A percentile compares a stretch with the other conserved stretches of the same genome.
These are phyloP conservation scores for Delphinapterus leucas DNA, from an alignment of 2,113 vertebrate genomes.

Conservation along the genomic window DNA sequence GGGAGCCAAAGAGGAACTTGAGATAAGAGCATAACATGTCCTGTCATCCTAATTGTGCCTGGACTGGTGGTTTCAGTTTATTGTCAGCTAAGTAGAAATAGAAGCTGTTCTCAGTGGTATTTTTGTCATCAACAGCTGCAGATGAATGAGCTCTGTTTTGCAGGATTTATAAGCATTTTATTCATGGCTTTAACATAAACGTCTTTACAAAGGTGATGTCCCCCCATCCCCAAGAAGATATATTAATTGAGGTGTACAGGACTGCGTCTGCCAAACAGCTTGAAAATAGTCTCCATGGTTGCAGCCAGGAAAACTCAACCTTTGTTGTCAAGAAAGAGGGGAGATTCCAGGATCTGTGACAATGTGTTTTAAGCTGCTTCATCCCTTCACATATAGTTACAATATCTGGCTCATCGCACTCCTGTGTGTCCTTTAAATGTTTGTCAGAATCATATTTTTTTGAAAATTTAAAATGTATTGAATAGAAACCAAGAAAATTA, in stretches of 20 bases:
- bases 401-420: not conserved
- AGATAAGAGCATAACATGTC: not conserved
- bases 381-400: not conserved
- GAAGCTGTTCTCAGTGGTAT: not conserved
- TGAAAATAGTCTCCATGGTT: not conserved
- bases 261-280: not conserved
- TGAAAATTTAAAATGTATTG: slow-evolving; percentile 13
- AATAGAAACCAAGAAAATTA: not conserved
- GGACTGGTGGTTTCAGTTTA: not conserved
- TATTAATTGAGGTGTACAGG: not conserved
- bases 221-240: not conserved
- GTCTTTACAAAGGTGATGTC: not conserved
- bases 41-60: not conserved
- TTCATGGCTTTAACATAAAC: not conserved
- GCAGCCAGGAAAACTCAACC: not conserved
- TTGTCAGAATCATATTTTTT: not conserved
- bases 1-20: not conserved
- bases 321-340: not conserved
- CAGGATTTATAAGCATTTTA: not conserved
- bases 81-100: not conserved
- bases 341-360: not conserved
- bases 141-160: not conserved
- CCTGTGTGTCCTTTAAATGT: not conserved
- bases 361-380: not conserved
- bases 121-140: not conserved